Conservation (phyloP, 2,113 vertebrate genomes). For the Azemiops feae region DNA sequence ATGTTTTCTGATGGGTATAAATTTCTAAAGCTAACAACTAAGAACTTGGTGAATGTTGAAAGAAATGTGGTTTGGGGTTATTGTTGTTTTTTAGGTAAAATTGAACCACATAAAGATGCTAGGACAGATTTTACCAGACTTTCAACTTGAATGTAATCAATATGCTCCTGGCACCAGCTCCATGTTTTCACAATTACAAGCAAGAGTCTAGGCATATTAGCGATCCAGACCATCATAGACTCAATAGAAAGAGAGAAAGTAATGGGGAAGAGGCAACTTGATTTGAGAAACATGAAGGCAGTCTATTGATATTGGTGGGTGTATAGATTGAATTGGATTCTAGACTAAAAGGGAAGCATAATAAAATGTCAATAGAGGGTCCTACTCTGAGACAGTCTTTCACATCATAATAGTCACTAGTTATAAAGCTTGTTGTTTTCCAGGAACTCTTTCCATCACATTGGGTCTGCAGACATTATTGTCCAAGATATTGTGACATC, state of each 20-base stretch:
- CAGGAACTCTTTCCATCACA: not conserved
- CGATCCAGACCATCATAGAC: not conserved
- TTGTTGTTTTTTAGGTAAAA: not conserved
- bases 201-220: not conserved
- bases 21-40: not conserved
- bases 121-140: not conserved
- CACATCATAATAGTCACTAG: not conserved
- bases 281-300: not conserved
- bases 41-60: not conserved
- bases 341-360: not conserved
- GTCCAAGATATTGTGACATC: not conserved
- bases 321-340: not conserved
- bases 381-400: not conserved
- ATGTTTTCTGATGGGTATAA: not conserved
- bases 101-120: not conserved
- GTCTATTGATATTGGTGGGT: not conserved
- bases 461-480: not conserved
- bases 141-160: not conserved
- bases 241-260: not conserved
- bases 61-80: not conserved
- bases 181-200: not conserved
- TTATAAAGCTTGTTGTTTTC: not conserved
- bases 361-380: not conserved
- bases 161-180: not conserved
- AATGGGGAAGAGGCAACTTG: not conserved